Percentiles rank a stretch among this genome's conserved stretches.
These are phyloP conservation scores for Picus viridis DNA, from an alignment of 2,797 vertebrate species.

Conservation along the genomic window DNA sequence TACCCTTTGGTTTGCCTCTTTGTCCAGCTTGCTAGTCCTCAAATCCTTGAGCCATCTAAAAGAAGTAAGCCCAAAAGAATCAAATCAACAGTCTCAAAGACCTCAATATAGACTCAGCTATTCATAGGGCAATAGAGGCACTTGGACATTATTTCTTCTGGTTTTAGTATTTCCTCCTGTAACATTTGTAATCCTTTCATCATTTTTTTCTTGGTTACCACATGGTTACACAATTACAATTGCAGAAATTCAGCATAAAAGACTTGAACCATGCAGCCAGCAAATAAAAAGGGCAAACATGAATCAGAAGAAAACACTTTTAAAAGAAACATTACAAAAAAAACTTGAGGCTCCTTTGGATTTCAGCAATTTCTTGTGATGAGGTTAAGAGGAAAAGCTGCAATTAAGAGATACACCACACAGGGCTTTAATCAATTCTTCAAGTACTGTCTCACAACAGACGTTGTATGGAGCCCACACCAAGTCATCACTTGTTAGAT, in stretches of 20 bases:
- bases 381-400: not conserved
- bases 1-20: not conserved
- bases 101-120: not conserved
- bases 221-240: not conserved
- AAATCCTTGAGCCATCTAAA: not conserved
- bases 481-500: not conserved
- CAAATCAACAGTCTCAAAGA: not conserved
- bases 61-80: not conserved
- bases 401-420: not conserved
- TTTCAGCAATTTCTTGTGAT: not conserved
- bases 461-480: not conserved
- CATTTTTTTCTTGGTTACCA: not conserved
- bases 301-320: not conserved
- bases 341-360: not conserved
- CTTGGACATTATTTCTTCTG: not conserved
- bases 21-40: not conserved
- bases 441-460: not conserved
- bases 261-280: not conserved
- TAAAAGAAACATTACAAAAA: not conserved
- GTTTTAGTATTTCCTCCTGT: not conserved
- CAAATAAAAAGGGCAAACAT: not conserved
- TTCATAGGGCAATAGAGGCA: not conserved
- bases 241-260: not conserved
- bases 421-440: not conserved
- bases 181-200: not conserved